Percentiles rank a stretch among this genome's conserved stretches.
Evolutionary conservation across 2,113 vertebrate genomes (phyloP).

Genomic region (Gymnorhina tibicen): DNA sequence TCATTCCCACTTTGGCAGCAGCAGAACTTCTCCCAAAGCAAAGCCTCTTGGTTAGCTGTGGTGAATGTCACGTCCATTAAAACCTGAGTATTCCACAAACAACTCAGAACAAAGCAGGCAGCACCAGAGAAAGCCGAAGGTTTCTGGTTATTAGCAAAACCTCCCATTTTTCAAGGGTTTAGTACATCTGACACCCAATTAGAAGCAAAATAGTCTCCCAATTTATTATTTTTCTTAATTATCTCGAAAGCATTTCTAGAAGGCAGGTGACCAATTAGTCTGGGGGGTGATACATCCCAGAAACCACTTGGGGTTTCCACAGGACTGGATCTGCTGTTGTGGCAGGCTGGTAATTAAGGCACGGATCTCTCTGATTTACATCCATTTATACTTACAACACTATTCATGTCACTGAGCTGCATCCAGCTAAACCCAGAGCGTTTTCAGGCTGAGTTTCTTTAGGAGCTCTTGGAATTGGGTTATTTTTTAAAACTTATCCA

Average conservation of each 20-base stretch:
- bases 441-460: not conserved
- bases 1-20: not conserved
- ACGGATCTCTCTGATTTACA: not conserved
- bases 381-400: not conserved
- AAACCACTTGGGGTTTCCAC: not conserved
- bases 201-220: not conserved
- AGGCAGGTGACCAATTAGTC: not conserved
- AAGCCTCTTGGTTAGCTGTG: not conserved
- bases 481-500: not conserved
- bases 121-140: not conserved
- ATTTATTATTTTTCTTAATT: not conserved
- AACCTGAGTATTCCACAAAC: not conserved
- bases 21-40: not conserved
- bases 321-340: not conserved
- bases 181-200: not conserved
- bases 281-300: not conserved
- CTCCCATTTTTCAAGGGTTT: not conserved
- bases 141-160: not conserved
- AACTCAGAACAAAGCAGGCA: not conserved
- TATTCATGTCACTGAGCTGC: not conserved
- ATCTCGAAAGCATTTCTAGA: not conserved
- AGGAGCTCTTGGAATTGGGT: not conserved
- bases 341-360: not conserved
- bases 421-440: not conserved
- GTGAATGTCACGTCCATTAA: not conserved